Percentiles rank a stretch among this genome's conserved stretches.
Evolutionary conservation across 2,888 invertebrate species (phyloP).

Genomic region (Lepidochitona cinerea): DNA sequence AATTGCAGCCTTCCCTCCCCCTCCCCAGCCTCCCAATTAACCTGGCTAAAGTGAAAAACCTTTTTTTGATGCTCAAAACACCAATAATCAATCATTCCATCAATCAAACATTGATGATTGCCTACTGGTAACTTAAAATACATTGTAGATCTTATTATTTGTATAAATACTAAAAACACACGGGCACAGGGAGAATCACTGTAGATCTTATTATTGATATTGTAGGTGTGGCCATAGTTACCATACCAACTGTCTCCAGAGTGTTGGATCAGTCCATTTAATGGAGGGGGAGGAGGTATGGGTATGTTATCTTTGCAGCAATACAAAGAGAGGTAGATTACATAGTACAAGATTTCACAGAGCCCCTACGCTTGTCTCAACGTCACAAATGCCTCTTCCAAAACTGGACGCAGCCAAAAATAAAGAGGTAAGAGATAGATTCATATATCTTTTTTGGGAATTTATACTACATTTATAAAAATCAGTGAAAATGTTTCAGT

Average conservation of each 20-base stretch:
- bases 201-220: not conserved
- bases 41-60: not conserved
- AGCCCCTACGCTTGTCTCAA: slow-evolving; percentile 37
- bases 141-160: not conserved
- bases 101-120: not conserved
- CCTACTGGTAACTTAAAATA: not conserved
- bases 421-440: slow-evolving; percentile 54
- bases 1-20: no score
- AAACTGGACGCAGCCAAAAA: slow-evolving; percentile 13
- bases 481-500: no score
- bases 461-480: no score
- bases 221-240: slow-evolving; percentile 68
- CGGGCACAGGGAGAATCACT: not conserved
- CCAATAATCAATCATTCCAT: no score
- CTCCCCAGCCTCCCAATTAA: no score
- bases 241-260: slow-evolving; percentile 62
- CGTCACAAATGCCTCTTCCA: not conserved
- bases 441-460: no score
- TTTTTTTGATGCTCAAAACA: not conserved
- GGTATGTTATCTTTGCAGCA: slow-evolving; percentile 64
- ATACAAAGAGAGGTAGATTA: slow-evolving; percentile 49
- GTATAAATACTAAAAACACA: no score
- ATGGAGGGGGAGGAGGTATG: slow-evolving; percentile 63
- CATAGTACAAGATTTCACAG: slow-evolving; percentile 58
- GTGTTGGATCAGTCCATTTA: slow-evolving; percentile 54